These are phyloP conservation scores for Subacronicta megacephala DNA, from an alignment of 2,888 invertebrate species.

Conservation along the genomic window DNA sequence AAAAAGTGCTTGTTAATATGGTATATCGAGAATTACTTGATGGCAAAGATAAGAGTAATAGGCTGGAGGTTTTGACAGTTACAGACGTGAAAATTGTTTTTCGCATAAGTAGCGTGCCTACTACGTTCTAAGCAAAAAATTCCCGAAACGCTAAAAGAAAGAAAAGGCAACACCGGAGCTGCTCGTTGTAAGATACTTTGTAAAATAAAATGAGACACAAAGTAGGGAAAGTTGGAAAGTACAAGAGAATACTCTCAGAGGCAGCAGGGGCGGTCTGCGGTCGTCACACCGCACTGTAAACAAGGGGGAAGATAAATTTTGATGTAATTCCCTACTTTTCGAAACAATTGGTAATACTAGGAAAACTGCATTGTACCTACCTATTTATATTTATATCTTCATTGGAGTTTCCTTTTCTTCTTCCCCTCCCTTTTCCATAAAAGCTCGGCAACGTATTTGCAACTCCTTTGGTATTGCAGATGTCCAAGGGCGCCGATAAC, in stretches of 20 bases:
- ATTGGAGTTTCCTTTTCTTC: no score
- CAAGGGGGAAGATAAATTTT: slow-evolving; percentile 49
- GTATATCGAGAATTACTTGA: no score
- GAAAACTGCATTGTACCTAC: background rate
- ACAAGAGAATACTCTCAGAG: slow-evolving; percentile 68
- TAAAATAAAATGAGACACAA: slow-evolving; percentile 61
- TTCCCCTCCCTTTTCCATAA: no score
- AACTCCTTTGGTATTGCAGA: no score
- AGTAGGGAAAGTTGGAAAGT: slow-evolving; percentile 53
- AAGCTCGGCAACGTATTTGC: no score
- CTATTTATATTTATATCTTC: no score
- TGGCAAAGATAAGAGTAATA: no score
- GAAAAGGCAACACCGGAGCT: background rate
- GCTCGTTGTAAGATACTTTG: slow-evolving; percentile 45
- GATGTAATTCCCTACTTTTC: slow-evolving; percentile 38
- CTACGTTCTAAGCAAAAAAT: background rate
- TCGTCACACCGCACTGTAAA: slow-evolving; percentile 26
- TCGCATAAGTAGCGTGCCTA: no score
- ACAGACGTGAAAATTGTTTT: no score
- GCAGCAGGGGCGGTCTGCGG: slow-evolving; percentile 47
- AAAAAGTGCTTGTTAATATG: background rate
- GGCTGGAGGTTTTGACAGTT: no score
- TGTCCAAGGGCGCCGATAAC: no score
- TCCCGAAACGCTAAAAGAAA: background rate
- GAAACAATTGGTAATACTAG: background rate